Evolutionary conservation across 2,113 vertebrate species (phyloP).

Genomic region (Formicarius rufipectus): DNA sequence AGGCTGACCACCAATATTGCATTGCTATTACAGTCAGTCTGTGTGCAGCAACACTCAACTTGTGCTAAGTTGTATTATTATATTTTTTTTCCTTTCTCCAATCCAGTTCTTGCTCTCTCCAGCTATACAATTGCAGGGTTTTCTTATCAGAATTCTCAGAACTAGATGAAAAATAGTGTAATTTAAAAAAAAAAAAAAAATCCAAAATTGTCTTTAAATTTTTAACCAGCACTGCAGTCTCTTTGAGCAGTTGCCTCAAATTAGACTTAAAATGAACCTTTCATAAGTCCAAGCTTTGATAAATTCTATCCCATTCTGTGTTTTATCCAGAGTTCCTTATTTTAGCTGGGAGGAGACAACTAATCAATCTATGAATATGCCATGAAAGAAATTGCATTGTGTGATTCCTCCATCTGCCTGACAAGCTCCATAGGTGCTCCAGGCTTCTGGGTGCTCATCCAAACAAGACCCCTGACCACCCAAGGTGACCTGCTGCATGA

Average conservation of each 20-base stretch:
- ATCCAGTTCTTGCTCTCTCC: not conserved
- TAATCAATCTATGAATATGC: not conserved
- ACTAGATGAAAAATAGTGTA: not conserved
- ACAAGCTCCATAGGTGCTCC: not conserved
- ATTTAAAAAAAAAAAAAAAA: not conserved
- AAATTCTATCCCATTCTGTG: not conserved
- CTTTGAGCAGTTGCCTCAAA: not conserved
- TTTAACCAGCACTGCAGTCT: not conserved
- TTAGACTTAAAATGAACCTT: not conserved
- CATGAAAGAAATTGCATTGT: not conserved
- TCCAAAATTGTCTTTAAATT: not conserved
- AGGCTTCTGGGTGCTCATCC: not conserved
- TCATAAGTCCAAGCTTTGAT: not conserved
- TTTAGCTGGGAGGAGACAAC: not conserved
- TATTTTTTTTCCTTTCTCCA: not conserved
- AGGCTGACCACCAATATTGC: not conserved
- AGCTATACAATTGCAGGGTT: not conserved
- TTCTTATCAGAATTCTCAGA: not conserved
- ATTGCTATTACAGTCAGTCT: not conserved
- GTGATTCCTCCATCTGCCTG: not conserved
- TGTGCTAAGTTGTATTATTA: not conserved
- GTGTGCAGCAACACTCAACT: not conserved
- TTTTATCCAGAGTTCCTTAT: not conserved
- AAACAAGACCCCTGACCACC: not conserved
- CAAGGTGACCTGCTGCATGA: not conserved